phyloP scores from a whole-genome alignment of 2,113 vertebrate species.

The Psittacara wagleri region DNA sequence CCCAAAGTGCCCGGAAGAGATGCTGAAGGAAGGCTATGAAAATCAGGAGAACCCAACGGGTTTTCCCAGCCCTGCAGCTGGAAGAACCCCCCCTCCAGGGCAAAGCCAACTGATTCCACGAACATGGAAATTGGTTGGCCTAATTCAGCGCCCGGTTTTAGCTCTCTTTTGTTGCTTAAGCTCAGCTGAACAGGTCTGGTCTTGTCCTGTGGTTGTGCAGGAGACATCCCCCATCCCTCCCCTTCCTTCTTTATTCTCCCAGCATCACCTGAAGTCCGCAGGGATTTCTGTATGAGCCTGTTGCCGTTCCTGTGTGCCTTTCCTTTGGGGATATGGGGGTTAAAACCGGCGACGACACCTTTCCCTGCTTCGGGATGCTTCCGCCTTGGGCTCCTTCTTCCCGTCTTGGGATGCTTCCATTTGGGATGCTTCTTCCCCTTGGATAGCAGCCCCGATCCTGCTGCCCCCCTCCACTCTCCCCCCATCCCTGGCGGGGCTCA shows the following conservation, averaged over 20 bases:
- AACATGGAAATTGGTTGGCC: accelerated
- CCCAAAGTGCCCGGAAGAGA: background rate
- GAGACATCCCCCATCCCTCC: background rate
- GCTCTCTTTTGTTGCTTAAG: background rate
- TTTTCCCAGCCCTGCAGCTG: background rate
- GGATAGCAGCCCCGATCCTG: accelerated
- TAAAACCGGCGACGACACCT: accelerated
- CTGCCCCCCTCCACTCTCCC: too few relatives aligned
- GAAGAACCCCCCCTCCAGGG: background rate
- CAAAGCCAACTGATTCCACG: background rate
- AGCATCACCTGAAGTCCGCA: accelerated
- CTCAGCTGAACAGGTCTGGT: background rate
- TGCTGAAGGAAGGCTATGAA: background rate
- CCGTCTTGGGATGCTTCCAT: too few relatives aligned
- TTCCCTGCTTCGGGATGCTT: too few relatives aligned
- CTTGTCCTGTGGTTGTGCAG: background rate
- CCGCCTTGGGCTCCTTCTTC: background rate
- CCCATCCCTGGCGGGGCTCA: background rate
- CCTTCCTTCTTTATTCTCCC: background rate
- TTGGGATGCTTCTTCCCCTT: background rate
- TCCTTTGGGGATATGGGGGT: background rate
- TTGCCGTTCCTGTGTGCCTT: background rate
- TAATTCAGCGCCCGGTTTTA: background rate
- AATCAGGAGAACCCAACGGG: background rate
- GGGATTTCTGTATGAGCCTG: too few relatives aligned